Base-by-base conservation (phyloP, 2,113 vertebrate species). In the Psilopogon haemacephalus region DNA sequence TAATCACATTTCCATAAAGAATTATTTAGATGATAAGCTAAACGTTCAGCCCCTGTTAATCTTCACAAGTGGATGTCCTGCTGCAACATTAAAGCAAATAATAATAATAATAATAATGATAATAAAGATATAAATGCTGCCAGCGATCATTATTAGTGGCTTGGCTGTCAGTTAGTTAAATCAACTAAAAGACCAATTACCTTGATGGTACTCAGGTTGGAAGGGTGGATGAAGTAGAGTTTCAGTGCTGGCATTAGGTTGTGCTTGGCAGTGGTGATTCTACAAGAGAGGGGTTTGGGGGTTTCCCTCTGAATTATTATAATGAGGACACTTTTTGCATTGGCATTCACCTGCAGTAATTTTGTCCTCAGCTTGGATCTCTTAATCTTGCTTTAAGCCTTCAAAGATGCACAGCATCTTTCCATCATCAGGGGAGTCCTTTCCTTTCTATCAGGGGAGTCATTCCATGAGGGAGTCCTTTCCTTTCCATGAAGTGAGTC, bases 161-260 rank as follows among this genome's bases (percentile, higher is more conserved):
- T 96, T 98, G 94, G 94, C 96, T 98, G 98, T 98, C 97, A 97
- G 97, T 94, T 97, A 97, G 97, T 98, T 97, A 97, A 98, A 98
- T 98, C 98, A 98, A 97, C 97, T 97, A 98, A 98, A 98, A 98
- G 97, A 90, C 97, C 98, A 98, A 98, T 99, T 98, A 98, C 96
- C 98, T 93, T 97, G 97, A 98, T 35, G 95, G 98, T 97, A 98
- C 95, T 94, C 98, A 98, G 97, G 97, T 98, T 98, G 97, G 94
- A 97, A 97, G 98, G 97, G 97, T 98, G 98, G 98, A 98, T 98
- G 97, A 97, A 98, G 95, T 95, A 96, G 95, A 95, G 96, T 97
- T 97, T 96, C 95, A 85, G 88, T 97, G 95, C 86, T 84, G 74
- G 81, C 91, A 97, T 97, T 95, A 95, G 84, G 93, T 97, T 30